phyloP scores from a whole-genome alignment of 2,113 vertebrate species.

The Protobothrops flavoviridis region DNA sequence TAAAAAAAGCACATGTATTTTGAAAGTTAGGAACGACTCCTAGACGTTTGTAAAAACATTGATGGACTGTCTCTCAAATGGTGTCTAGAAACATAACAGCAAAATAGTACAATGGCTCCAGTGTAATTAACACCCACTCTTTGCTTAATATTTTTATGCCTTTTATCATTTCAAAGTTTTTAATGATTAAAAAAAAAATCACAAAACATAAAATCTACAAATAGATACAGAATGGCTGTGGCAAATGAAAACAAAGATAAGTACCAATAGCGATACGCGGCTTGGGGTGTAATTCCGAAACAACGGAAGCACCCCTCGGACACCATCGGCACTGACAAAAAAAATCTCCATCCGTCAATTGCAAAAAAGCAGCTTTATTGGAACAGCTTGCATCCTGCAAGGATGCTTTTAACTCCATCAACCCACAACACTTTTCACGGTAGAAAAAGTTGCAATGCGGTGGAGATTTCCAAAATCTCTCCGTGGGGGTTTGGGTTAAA shows the following conservation, averaged over 20 bases:
- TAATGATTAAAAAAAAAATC: neutral
- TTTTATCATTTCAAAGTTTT: neutral
- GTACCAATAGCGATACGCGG: neutral
- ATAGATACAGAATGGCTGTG: neutral
- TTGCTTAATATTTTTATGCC: neutral
- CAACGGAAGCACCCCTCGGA: neutral
- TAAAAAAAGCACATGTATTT: neutral
- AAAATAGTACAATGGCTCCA: neutral
- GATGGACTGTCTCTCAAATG: no score
- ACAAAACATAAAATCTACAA: neutral
- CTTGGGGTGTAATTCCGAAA: neutral
- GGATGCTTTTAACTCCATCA: neutral
- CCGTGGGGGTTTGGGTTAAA: neutral
- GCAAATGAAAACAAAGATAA: neutral
- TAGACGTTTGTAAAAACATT: neutral
- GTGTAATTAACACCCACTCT: neutral
- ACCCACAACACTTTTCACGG: neutral
- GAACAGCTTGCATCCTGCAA: neutral
- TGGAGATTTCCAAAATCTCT: neutral
- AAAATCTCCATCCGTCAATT: neutral
- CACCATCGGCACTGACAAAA: neutral
- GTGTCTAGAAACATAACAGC: neutral
- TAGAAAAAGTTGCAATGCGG: neutral
- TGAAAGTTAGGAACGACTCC: neutral
- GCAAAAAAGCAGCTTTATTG: neutral